These are phyloP conservation scores for Laticauda colubrina DNA, from an alignment of 2,113 vertebrate genomes.

Conservation along the genomic window DNA sequence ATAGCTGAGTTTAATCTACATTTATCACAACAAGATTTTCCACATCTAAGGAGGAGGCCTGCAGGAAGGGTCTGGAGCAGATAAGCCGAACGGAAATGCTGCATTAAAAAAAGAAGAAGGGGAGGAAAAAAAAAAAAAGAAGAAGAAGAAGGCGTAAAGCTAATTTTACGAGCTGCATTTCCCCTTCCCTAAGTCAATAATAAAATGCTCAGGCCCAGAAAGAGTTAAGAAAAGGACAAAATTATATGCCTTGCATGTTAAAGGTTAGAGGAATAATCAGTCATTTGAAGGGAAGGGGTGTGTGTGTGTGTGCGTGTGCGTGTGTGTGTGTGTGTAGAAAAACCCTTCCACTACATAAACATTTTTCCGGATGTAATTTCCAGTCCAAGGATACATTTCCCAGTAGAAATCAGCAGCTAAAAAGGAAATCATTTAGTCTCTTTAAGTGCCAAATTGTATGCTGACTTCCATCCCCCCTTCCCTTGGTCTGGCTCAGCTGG, in stretches of 20 bases:
- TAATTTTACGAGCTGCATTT: conserved; percentile 34
- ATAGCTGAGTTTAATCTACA: background rate
- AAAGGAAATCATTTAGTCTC: conserved; percentile 99
- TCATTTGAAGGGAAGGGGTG: conserved; percentile 74
- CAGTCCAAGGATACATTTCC: conserved; percentile 98
- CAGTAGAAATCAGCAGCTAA: conserved; percentile 98
- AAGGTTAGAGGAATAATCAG: conserved; percentile 98
- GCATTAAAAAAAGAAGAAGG: conserved; percentile 23
- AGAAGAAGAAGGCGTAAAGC: background rate
- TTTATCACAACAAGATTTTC: background rate
- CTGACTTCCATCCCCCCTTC: conserved; percentile 85
- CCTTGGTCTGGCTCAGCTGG: conserved; percentile 85
- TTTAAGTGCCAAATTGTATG: conserved; percentile 99
- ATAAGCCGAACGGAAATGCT: conserved; percentile 8
- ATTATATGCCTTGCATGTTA: conserved; percentile 84
- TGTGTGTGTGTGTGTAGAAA: too few relatives aligned
- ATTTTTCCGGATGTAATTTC: conserved; percentile 99
- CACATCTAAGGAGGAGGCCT: conserved; percentile 18
- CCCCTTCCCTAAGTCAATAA: conserved; percentile 51
- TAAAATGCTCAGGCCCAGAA: conserved; percentile 63
- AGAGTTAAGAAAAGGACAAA: conserved; percentile 81
- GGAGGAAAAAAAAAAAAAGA: background rate
- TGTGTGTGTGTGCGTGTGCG: too few relatives aligned
- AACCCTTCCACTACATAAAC: conserved; percentile 91
- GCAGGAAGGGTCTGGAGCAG: conserved; percentile 34